These are phyloP conservation scores for Monoplex corrugatus DNA, from an alignment of 2,888 invertebrate genomes.

Conservation along the genomic window DNA sequence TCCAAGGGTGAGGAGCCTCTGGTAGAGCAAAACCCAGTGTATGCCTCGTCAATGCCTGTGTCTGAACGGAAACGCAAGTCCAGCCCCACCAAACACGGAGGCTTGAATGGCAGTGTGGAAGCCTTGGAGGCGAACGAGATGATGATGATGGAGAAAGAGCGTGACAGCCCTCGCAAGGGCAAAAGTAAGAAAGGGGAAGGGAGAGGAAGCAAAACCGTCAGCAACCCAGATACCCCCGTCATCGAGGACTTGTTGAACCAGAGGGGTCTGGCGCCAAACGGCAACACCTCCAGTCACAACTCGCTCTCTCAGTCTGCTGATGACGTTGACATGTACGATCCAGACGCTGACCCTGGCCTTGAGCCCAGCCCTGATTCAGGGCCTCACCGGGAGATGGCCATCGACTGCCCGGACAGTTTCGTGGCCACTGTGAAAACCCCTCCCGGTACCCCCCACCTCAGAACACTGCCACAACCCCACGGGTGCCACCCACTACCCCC, in stretches of 20 bases:
- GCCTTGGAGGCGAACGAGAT: conserved; percentile 64
- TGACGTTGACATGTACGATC: conserved; percentile 56
- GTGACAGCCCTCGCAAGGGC: conserved; percentile 58
- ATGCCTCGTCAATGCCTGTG: conserved; percentile 44
- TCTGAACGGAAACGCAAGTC: conserved; percentile 33
- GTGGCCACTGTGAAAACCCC: conserved; percentile 94
- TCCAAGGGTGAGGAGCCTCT: background rate
- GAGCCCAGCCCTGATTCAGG: conserved; percentile 67
- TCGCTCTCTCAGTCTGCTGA: conserved; percentile 64
- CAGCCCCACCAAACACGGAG: background rate
- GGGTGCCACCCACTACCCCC: conserved; percentile 63
- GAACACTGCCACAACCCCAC: conserved; percentile 59
- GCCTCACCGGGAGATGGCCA: conserved; percentile 98
- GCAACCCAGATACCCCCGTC: conserved; percentile 65
- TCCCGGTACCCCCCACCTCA: conserved; percentile 87
- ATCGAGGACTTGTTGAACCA: conserved; percentile 63
- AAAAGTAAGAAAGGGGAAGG: conserved; percentile 58
- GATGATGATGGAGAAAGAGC: conserved; percentile 57
- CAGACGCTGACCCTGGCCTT: conserved; percentile 48
- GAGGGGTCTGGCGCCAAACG: conserved; percentile 53
- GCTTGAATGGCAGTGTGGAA: conserved; percentile 63
- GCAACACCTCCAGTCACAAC: conserved; percentile 64
- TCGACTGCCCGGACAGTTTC: conserved; percentile 98
- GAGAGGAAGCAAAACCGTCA: conserved; percentile 58
- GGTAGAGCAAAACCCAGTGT: background rate